Evolutionary conservation across 2,888 invertebrate genomes (phyloP), one percentile per base, ranked within the genome.

Genomic region (Molorchus minor): DNA sequence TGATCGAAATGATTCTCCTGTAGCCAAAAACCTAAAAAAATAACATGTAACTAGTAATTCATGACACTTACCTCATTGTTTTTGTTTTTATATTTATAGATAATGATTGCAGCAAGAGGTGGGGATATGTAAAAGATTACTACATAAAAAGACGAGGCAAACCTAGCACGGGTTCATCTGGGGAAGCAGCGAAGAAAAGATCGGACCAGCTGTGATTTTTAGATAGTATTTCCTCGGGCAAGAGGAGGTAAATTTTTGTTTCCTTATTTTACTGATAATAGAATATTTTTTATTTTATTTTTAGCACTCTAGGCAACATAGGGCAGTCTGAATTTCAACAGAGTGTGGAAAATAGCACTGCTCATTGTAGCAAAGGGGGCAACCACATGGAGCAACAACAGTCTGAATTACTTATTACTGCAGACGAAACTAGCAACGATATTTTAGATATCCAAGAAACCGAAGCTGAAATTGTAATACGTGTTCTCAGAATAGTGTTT

Each of bases 51-150:
- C 7, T 55, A 35, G 29, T 46, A 25, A 60, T 63, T 54, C 38
- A 55, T 61, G 40, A 30, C 29, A 16, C 40, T 30, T 53, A 41
- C 25, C 16, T 43, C 41, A 43, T 43, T 21, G 29, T 16, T 35
- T 46, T 12, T n/a, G 29, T 43, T 54, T 44, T 30, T 30, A 44
- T 45, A 16, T 54, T 44, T 35, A 35, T 19, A 35, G 54, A 38
- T 35, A 36, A n/a, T 12, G 49, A 58, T 7, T 54, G 47, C 62
- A 65, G 55, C 56, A 75, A 75, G 52, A 67, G 74, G 33, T 77
- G 76, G 73, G 59, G 62, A 40, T 76, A 76, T 57, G 57, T 76
- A 47, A 61, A 76, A 49, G 76, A 77, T 49, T 76, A 76, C 62
- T 75, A 77, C 58, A 69, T 76, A 54, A 64, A 71, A 49, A 66